Conservation (phyloP, 2,113 vertebrate species). For the Pleuronectes platessa region DNA sequence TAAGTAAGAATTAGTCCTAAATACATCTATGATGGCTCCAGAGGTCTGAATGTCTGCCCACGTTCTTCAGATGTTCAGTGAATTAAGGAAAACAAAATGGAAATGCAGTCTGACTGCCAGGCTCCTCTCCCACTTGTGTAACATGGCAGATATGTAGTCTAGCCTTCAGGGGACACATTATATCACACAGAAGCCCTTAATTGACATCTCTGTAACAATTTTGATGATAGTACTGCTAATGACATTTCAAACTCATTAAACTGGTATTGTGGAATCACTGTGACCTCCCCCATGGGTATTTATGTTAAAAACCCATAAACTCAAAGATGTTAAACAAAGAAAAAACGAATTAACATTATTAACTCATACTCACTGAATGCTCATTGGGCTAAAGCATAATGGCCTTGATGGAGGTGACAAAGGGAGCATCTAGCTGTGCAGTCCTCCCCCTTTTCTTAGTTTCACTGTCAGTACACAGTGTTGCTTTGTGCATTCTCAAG, state of each 20-base stretch:
- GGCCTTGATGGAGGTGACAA: too few species aligned
- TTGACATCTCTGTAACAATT: neutral
- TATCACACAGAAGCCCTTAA: neutral
- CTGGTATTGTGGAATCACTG: neutral
- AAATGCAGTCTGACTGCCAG: too few species aligned
- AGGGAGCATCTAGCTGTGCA: too few species aligned
- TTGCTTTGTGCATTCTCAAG: neutral
- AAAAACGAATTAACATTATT: too few species aligned
- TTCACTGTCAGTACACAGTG: neutral
- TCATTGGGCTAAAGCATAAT: too few species aligned
- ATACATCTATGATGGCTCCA: neutral
- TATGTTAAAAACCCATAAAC: constrained; percentile 2
- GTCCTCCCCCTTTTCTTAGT: neutral
- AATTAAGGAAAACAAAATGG: neutral
- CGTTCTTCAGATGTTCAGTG: neutral
- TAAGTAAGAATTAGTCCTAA: neutral
- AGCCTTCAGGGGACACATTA: neutral
- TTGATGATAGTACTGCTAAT: too few species aligned
- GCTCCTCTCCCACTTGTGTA: neutral
- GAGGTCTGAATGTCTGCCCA: neutral
- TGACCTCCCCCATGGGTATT: neutral
- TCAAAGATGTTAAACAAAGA: constrained; percentile 1
- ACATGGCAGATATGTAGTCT: neutral
- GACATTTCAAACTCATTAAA: neutral
- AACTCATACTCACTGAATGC: too few species aligned